Evolutionary conservation across 2,888 invertebrate genomes (phyloP).

Genomic region (Ennomos erosarius): DNA sequence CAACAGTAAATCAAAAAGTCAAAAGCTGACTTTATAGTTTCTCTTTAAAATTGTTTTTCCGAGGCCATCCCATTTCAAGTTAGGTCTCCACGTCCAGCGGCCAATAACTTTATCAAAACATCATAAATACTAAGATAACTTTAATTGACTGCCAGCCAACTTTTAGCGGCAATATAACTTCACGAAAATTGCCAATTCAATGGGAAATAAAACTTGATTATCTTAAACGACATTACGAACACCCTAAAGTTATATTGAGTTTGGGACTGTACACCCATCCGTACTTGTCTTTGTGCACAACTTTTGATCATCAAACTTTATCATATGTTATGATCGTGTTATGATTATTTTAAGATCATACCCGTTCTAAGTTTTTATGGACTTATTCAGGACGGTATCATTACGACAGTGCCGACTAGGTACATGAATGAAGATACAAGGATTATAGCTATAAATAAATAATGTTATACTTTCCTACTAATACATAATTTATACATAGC

Average conservation of each 20-base stretch:
- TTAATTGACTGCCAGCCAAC: constrained; percentile 38
- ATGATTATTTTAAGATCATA: background rate
- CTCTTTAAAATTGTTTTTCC: background rate
- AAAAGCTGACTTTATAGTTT: no score
- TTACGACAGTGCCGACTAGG: no score
- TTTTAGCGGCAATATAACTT: constrained; percentile 35
- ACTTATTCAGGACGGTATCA: no score
- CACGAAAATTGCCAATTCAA: constrained; percentile 40
- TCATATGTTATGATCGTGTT: constrained; percentile 9
- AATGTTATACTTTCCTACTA: no score
- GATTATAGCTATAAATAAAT: no score
- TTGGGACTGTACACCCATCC: constrained; percentile 24
- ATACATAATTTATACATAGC: no score
- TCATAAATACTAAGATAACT: constrained; percentile 33
- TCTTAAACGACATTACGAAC: constrained; percentile 41
- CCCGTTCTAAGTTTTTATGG: no score
- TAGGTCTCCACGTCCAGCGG: constrained; percentile 6
- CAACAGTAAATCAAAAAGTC: no score
- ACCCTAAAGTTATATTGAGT: constrained; percentile 43
- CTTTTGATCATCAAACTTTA: constrained; percentile 21
- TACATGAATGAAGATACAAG: background rate
- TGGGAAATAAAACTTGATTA: constrained; percentile 43
- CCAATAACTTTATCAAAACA: constrained; percentile 24
- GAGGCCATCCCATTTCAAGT: constrained; percentile 3
- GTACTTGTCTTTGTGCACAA: constrained; percentile 18